Conservation (phyloP, 2,888 invertebrate species). For the Pyrgus malvae region DNA sequence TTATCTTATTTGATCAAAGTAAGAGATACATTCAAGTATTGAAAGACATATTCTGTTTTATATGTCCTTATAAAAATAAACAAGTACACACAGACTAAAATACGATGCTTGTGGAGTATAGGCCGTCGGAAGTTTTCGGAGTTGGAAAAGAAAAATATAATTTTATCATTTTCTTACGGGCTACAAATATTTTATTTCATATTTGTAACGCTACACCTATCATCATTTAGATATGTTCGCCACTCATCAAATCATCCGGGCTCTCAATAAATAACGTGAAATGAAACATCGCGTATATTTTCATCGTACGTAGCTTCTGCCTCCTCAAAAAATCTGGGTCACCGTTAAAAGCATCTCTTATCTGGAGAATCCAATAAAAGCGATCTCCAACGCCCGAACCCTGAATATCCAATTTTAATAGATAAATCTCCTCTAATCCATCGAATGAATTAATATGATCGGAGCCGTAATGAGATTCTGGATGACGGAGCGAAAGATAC, state of each 20-base stretch:
- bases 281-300: slow-evolving; percentile 3
- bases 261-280: slow-evolving; percentile 9
- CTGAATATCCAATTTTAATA: slow-evolving; percentile 30
- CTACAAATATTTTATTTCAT: too few species aligned
- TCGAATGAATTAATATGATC: slow-evolving; percentile 34
- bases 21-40: too few species aligned
- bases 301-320: slow-evolving; percentile 9
- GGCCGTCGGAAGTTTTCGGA: too few species aligned
- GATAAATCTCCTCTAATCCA: slow-evolving; percentile 32
- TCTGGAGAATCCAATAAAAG: slow-evolving; percentile 12
- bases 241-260: background rate
- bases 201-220: too few species aligned
- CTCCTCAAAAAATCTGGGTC: slow-evolving; percentile 9
- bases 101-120: too few species aligned
- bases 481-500: slow-evolving; percentile 2
- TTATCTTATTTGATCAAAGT: too few species aligned
- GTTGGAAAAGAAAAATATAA: too few species aligned
- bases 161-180: too few species aligned
- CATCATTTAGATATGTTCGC: background rate
- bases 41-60: too few species aligned
- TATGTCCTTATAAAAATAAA: too few species aligned
- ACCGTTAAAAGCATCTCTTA: slow-evolving; percentile 15
- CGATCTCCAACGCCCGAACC: background rate
- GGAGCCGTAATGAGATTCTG: slow-evolving; percentile 7
- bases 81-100: too few species aligned